Conservation (phyloP, 1,140 invertebrate genomes). For the Camponotus floridanus region DNA sequence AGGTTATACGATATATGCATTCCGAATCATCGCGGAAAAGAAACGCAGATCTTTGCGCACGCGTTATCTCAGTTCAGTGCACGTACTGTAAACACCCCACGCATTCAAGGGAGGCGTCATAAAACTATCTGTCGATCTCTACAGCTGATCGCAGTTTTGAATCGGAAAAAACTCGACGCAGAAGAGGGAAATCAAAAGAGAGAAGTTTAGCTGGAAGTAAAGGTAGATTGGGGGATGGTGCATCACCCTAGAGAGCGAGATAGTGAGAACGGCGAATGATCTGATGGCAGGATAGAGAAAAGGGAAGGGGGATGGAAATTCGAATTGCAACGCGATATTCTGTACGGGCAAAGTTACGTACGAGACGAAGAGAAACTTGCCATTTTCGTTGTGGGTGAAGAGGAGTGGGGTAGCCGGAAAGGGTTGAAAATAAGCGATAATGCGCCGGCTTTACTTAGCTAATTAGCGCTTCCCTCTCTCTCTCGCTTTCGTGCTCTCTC, state of each 20-base stretch:
- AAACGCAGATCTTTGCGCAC: constrained; percentile 29
- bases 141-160: constrained; percentile 56
- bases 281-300: constrained; percentile 16
- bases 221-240: constrained; percentile 32
- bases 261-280: constrained; percentile 6
- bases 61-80: neutral
- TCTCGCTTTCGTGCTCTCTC: constrained; percentile 39
- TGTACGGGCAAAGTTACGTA: constrained; percentile 71
- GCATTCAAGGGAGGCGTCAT: constrained; percentile 61
- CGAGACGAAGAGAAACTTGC: constrained; percentile 73
- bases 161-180: constrained; percentile 29
- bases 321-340: constrained; percentile 68
- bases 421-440: constrained; percentile 85
- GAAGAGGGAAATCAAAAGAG: constrained; percentile 52
- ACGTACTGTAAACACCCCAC: neutral
- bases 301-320: constrained; percentile 61
- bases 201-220: constrained; percentile 43
- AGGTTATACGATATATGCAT: constrained; percentile 21
- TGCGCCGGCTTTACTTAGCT: constrained; percentile 86
- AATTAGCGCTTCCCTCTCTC: constrained; percentile 83
- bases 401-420: constrained; percentile 64
- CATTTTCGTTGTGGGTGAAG: constrained; percentile 67
- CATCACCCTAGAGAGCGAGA: neutral
- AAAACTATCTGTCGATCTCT: constrained; percentile 69
- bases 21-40: constrained; percentile 21